Conservation (phyloP, 2,797 vertebrate genomes). For the Pachyuromys duprasi region DNA sequence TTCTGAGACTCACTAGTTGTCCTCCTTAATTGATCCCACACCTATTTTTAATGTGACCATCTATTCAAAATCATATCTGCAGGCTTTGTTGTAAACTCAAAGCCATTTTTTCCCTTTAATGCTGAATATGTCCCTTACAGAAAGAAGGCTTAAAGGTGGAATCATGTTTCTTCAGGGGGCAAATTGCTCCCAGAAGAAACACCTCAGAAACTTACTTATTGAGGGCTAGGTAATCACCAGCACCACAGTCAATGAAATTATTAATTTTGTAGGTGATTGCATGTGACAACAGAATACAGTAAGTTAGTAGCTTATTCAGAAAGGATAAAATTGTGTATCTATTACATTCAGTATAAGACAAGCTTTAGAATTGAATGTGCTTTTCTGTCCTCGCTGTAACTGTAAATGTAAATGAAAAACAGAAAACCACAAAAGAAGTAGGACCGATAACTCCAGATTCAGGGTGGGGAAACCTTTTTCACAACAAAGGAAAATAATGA, state of each 20-base stretch:
- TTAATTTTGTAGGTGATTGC: neutral
- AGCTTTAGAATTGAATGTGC: constrained; percentile 9
- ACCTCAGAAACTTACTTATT: constrained; percentile 42
- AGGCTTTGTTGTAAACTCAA: neutral
- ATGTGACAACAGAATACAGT: neutral
- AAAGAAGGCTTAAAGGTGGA: constrained; percentile 38
- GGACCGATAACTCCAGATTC: neutral
- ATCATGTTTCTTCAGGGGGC: constrained; percentile 12
- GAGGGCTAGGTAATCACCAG: neutral
- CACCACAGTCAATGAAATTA: neutral
- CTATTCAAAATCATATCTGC: constrained; percentile 28
- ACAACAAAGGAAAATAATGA: neutral
- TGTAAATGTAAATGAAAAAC: neutral
- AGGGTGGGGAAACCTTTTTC: neutral
- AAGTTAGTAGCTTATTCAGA: neutral
- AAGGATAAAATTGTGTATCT: neutral
- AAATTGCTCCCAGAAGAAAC: neutral
- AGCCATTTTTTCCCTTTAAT: constrained; percentile 32
- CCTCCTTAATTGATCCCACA: neutral
- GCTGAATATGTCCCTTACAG: neutral
- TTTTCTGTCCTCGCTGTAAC: neutral
- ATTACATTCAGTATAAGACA: neutral
- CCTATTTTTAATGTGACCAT: constrained; percentile 1
- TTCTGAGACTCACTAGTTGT: constrained; percentile 6
- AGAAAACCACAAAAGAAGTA: neutral